Conservation (phyloP, 2,888 invertebrate genomes). For the Zaprionus obscuricornis region DNA sequence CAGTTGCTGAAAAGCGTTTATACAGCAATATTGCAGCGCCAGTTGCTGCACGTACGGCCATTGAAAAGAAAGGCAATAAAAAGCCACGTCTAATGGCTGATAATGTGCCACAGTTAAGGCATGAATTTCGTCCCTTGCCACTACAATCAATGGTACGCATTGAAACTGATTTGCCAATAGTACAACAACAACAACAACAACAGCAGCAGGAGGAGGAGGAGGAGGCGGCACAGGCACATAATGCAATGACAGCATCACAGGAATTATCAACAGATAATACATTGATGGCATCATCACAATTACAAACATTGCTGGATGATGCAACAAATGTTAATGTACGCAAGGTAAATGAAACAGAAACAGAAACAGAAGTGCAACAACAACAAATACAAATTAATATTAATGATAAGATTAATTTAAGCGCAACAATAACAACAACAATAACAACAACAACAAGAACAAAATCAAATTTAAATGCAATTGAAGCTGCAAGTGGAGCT, state of each 20-base stretch:
- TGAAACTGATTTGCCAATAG: background rate
- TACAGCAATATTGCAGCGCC: background rate
- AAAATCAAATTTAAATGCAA: too few relatives aligned
- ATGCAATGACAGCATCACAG: slow-evolving; percentile 48
- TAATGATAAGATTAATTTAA: slow-evolving; percentile 16
- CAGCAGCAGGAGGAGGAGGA: background rate
- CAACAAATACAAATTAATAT: too few relatives aligned
- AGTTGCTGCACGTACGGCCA: background rate
- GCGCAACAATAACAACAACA: background rate
- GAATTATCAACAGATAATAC: slow-evolving; percentile 55
- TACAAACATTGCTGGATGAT: slow-evolving; percentile 45
- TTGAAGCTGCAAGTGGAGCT: too few relatives aligned
- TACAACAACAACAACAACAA: background rate
- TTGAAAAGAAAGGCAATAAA: slow-evolving; percentile 18
- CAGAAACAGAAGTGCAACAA: too few relatives aligned
- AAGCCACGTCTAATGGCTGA: slow-evolving; percentile 36
- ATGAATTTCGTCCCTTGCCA: slow-evolving; percentile 56
- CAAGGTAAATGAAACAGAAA: slow-evolving; percentile 52
- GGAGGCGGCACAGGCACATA: background rate
- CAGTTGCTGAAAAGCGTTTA: too few relatives aligned
- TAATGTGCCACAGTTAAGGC: slow-evolving; percentile 55
- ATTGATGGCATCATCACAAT: slow-evolving; percentile 51
- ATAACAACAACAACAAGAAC: too few relatives aligned
- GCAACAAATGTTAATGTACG: slow-evolving; percentile 15
- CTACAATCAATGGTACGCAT: slow-evolving; percentile 31